Evolutionary conservation across 2,113 vertebrate genomes (phyloP).

Genomic region (Heteronetta atricapilla): DNA sequence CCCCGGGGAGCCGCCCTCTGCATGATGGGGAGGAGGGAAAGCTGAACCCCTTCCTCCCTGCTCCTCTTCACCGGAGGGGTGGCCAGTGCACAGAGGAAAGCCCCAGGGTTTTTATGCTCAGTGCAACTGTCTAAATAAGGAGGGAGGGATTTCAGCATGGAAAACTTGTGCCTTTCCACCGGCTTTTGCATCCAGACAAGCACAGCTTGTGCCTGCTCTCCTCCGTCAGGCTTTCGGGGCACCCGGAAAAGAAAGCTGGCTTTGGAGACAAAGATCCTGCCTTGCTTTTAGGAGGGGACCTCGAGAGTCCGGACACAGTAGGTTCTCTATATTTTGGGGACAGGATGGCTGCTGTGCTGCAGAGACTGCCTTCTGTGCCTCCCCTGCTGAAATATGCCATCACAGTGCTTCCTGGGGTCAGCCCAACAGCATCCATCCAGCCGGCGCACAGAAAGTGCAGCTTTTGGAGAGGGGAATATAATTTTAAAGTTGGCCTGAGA

Average conservation of each 20-base stretch:
- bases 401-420: not conserved
- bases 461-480: constrained; percentile 33
- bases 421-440: not conserved
- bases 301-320: not conserved
- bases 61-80: not conserved
- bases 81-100: not conserved
- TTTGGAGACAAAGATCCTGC: not conserved
- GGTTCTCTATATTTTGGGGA: not conserved
- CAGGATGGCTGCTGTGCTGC: not conserved
- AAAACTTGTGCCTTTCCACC: not conserved
- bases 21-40: not conserved
- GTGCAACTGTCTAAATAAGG: not conserved
- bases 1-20: not conserved
- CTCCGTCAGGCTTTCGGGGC: not conserved
- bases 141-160: not conserved
- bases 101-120: not conserved
- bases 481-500: constrained; percentile 63
- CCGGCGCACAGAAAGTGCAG: constrained; percentile 12
- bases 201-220: not conserved
- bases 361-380: not conserved
- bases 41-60: not conserved
- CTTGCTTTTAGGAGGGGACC: not conserved
- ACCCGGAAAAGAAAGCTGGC: not conserved
- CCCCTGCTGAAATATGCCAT: not conserved
- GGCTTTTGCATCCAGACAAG: not conserved